These are phyloP conservation scores for Scotopteryx bipunctaria DNA, from an alignment of 2,888 invertebrate species.

Conservation along the genomic window DNA sequence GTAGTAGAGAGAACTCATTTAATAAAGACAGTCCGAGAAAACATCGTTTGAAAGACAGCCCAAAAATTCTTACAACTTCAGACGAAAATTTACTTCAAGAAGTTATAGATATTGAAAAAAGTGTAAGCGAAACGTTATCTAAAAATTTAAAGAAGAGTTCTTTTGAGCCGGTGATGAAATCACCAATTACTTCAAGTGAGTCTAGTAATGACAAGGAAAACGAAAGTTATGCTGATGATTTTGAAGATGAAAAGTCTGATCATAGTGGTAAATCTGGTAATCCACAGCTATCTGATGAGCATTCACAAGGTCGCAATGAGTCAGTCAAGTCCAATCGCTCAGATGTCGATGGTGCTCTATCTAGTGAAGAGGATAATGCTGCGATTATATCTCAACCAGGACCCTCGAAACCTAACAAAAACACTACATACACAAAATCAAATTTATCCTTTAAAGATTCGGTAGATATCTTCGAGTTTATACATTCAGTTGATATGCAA, in stretches of 20 bases:
- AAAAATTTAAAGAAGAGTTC: slow-evolving; percentile 44
- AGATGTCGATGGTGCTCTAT: slow-evolving; percentile 17
- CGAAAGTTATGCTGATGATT: slow-evolving; percentile 74
- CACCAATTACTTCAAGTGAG: slow-evolving; percentile 39
- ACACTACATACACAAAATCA: slow-evolving; percentile 56
- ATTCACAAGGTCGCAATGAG: slow-evolving; percentile 25
- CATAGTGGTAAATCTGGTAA: slow-evolving; percentile 35
- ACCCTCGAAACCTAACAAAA: slow-evolving; percentile 39
- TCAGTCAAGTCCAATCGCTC: slow-evolving; percentile 24
- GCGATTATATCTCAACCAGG: slow-evolving; percentile 30
- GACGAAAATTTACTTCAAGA: slow-evolving; percentile 76
- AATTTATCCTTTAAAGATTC: slow-evolving; percentile 69
- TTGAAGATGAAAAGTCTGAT: slow-evolving; percentile 72
- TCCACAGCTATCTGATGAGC: slow-evolving; percentile 21
- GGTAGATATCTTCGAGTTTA: slow-evolving; percentile 72
- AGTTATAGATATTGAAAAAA: slow-evolving; percentile 69
- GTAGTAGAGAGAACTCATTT: slow-evolving; percentile 67
- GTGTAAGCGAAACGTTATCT: slow-evolving; percentile 60
- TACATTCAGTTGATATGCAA: slow-evolving; percentile 70
- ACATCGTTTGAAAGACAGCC: slow-evolving; percentile 41
- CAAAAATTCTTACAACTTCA: slow-evolving; percentile 65
- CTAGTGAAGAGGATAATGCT: slow-evolving; percentile 25
- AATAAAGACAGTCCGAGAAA: slow-evolving; percentile 51
- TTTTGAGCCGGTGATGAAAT: slow-evolving; percentile 34
- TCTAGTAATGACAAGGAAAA: slow-evolving; percentile 45